A percentile compares a stretch with the other conserved stretches of the same genome.
These are phyloP conservation scores for Watsonalla binaria DNA, from an alignment of 2,888 invertebrate genomes.

Conservation along the genomic window DNA sequence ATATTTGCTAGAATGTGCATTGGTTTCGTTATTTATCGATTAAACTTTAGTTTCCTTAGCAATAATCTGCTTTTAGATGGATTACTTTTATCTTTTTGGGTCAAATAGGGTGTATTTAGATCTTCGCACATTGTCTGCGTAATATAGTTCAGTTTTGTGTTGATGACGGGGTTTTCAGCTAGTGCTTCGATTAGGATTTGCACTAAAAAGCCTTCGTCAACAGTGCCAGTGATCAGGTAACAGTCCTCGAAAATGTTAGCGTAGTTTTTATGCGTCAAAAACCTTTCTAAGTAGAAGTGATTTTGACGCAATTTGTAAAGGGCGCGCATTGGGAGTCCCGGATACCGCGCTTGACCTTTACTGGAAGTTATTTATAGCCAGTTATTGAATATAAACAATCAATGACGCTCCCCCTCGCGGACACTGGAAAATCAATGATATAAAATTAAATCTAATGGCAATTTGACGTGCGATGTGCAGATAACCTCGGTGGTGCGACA, in stretches of 20 bases:
- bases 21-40: conserved; percentile 58
- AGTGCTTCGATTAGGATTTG: conserved; percentile 69
- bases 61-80: conserved; percentile 40
- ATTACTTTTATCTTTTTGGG: conserved; percentile 31
- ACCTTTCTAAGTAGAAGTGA: not conserved
- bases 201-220: conserved; percentile 48
- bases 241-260: not conserved
- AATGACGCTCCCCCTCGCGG: conserved; percentile 36
- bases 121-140: conserved; percentile 25
- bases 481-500: not conserved
- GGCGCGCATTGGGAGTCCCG: conserved; percentile 49
- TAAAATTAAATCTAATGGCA: not conserved
- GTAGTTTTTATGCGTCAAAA: not conserved
- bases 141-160: conserved; percentile 29
- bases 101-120: conserved; percentile 18
- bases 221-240: conserved; percentile 45
- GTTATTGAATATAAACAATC: conserved; percentile 60
- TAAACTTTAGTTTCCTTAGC: conserved; percentile 64
- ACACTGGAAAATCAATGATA: conserved; percentile 29
- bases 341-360: conserved; percentile 68
- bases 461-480: not conserved
- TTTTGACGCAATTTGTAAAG: conserved; percentile 34
- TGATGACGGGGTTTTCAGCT: conserved; percentile 73
- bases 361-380: conserved; percentile 60
- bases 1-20: conserved; percentile 47